Conservation (phyloP, 2,888 invertebrate genomes). For the Mythimna pallens region DNA sequence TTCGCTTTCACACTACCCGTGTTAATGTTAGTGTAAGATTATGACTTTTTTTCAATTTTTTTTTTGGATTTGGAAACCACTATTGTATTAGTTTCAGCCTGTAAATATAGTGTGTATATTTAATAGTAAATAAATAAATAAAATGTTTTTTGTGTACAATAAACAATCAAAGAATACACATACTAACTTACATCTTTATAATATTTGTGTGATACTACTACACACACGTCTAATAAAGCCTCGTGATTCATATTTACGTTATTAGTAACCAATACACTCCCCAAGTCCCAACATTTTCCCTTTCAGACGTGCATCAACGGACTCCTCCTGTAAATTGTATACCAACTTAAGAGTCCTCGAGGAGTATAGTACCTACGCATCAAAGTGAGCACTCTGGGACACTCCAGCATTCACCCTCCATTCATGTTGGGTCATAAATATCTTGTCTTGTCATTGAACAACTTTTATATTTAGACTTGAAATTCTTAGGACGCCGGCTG, state of each 20-base stretch:
- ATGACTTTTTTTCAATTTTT: too few relatives aligned
- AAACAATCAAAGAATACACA: too few relatives aligned
- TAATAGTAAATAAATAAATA: too few relatives aligned
- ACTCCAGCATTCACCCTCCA: slow-evolving; percentile 19
- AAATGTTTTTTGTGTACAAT: too few relatives aligned
- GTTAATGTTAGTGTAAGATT: too few relatives aligned
- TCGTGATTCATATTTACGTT: neutral
- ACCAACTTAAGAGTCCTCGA: slow-evolving; percentile 22
- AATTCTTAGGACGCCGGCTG: neutral
- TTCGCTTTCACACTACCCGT: too few relatives aligned
- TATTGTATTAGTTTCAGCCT: too few relatives aligned
- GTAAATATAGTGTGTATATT: too few relatives aligned
- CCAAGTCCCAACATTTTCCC: slow-evolving; percentile 12
- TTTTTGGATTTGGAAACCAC: too few relatives aligned
- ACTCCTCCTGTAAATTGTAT: slow-evolving; percentile 19
- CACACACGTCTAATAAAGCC: too few relatives aligned
- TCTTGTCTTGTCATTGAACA: slow-evolving; percentile 14
- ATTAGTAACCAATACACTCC: neutral
- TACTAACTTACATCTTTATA: too few relatives aligned
- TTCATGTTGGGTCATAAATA: slow-evolving; percentile 49
- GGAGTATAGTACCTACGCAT: slow-evolving; percentile 11
- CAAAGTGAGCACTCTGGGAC: slow-evolving; percentile 46
- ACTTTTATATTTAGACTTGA: slow-evolving; percentile 26
- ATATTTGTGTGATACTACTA: too few relatives aligned
- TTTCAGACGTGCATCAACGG: slow-evolving; percentile 18